Percentiles rank a stretch among this genome's conserved stretches.
These are phyloP conservation scores for Pterocles orientalis DNA, from an alignment of 2,113 vertebrate species.

Conservation along the genomic window DNA sequence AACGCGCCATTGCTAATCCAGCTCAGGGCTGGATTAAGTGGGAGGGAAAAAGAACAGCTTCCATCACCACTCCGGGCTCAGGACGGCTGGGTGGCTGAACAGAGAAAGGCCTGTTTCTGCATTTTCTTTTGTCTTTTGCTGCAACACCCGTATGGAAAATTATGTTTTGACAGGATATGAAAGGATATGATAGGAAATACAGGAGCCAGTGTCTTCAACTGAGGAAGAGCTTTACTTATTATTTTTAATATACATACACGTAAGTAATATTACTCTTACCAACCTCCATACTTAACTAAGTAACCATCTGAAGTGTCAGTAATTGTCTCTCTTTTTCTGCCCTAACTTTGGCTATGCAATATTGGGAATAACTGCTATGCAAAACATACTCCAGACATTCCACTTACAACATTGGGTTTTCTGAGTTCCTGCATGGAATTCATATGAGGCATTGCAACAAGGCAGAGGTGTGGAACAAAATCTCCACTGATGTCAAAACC, in stretches of 20 bases:
- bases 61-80: not conserved
- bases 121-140: not conserved
- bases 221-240: not conserved
- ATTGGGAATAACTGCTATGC: not conserved
- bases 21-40: conserved; percentile 26
- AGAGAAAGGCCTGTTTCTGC: not conserved
- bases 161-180: fast-evolving
- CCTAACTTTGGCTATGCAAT: not conserved
- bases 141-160: not conserved
- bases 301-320: not conserved
- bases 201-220: not conserved
- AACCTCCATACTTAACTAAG: not conserved
- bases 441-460: not conserved
- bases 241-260: not conserved
- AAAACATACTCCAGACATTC: not conserved
- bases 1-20: conserved; percentile 33
- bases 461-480: not conserved
- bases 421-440: not conserved
- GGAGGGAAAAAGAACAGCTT: conserved; percentile 39
- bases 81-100: not conserved
- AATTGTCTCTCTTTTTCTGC: not conserved
- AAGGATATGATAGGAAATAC: not conserved
- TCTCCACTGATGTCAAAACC: not conserved
- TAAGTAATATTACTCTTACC: not conserved
- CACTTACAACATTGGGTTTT: not conserved